A percentile compares a stretch with the other conserved stretches of the same genome.
phyloP scores from a whole-genome alignment of 2,113 vertebrate genomes.

The Catharus fuscescens region DNA sequence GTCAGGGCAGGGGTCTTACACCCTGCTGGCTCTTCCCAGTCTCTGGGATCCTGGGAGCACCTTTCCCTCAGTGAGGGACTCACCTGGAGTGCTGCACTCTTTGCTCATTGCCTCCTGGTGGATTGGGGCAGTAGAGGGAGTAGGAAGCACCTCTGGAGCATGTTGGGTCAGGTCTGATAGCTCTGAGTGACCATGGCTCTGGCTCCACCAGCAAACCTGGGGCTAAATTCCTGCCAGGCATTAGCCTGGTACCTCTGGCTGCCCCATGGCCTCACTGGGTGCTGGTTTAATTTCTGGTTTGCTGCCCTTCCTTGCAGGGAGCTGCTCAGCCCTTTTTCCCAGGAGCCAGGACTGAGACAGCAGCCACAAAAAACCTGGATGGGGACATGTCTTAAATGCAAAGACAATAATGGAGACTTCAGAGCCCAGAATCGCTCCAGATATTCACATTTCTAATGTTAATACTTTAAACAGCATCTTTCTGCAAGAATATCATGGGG shows the following conservation, averaged over 20 bases:
- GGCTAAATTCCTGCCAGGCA: not conserved
- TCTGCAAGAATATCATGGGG: not conserved
- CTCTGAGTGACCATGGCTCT: not conserved
- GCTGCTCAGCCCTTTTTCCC: not conserved
- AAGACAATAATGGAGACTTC: not conserved
- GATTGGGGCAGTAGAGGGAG: not conserved
- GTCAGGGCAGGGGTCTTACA: not conserved
- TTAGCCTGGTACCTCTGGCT: not conserved
- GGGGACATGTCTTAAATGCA: constrained; percentile 11
- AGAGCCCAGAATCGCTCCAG: not conserved
- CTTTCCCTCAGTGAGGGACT: not conserved
- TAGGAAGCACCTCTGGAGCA: not conserved
- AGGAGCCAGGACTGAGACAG: not conserved
- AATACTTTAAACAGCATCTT: not conserved
- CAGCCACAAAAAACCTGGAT: not conserved
- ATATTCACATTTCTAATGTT: constrained; percentile 12
- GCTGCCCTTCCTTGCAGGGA: not conserved
- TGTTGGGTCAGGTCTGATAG: not conserved
- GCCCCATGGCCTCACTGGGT: not conserved
- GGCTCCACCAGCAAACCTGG: not conserved
- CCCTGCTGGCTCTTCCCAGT: fast-evolving
- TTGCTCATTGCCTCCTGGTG: not conserved
- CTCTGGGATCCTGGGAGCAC: not conserved
- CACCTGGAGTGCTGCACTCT: not conserved
- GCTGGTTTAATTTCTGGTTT: not conserved